These are phyloP conservation scores for Eidolon dupreanum DNA, from an alignment of 2,797 vertebrate genomes.

Conservation along the genomic window DNA sequence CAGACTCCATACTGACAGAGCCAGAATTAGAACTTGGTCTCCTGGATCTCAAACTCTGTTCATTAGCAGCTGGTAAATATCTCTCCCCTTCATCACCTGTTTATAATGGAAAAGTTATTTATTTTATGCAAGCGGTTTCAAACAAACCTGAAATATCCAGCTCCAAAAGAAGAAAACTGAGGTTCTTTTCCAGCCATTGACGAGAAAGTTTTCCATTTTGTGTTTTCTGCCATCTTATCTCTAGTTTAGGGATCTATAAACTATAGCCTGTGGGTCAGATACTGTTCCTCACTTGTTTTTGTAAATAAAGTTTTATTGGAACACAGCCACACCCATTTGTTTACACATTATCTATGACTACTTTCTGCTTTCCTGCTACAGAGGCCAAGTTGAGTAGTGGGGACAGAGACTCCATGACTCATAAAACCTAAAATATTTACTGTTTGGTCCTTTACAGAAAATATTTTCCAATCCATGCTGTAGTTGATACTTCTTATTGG, in stretches of 20 bases:
- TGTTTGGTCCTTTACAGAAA: not conserved
- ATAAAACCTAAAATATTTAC: not conserved
- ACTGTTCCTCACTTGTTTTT: not conserved
- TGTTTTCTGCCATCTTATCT: not conserved
- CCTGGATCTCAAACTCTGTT: not conserved
- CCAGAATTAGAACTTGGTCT: not conserved
- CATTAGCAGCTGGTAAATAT: not conserved
- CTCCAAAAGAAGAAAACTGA: not conserved
- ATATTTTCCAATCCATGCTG: not conserved
- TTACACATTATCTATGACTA: not conserved
- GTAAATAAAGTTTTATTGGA: slow-evolving; percentile 47
- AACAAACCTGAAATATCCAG: not conserved
- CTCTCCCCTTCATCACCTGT: not conserved
- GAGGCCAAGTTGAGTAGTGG: not conserved
- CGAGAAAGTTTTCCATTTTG: not conserved
- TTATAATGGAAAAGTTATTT: slow-evolving; percentile 19
- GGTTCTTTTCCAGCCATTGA: not conserved
- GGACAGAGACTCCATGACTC: not conserved
- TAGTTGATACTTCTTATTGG: not conserved
- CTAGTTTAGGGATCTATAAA: not conserved
- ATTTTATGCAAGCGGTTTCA: not conserved
- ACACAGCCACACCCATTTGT: not conserved
- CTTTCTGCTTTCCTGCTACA: not conserved
- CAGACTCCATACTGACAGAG: not conserved
- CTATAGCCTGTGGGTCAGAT: not conserved